Evolutionary conservation across 2,888 invertebrate genomes (phyloP), one percentile per base, ranked within the genome.

Genomic region (Flexamia atlantica): DNA sequence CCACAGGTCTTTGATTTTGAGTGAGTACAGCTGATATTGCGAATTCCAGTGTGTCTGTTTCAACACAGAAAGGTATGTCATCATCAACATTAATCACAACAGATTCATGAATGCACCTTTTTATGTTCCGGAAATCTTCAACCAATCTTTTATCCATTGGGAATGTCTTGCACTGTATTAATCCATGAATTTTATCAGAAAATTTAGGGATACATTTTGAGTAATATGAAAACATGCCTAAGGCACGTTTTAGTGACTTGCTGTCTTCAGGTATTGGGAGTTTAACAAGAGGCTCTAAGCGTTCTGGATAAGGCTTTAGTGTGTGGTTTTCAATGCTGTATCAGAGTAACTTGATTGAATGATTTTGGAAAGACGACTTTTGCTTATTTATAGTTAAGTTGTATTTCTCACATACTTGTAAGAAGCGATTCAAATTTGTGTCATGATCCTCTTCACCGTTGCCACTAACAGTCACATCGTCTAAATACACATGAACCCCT

Each of bases 1-100:
- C 83, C 1, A 82, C 72, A 28, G 82, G 82, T 3, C 46, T 3
- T 0, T 28, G 40, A 17, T 28, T 40, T 46, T 46, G 30, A 3
- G 76, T 50, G 10, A 76, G 20, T 20, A 36, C 36, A 36, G 36
- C 36, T 36, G 36, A 76, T 17, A 83, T 83, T 20, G 76, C 53
- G n/a, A 9, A 40, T 9, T 76, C 72, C 5, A 32, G 32, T 1
- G 70, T 32, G 32, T 70, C 70, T 28, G 70, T 70, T 70, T 70
- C 70, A 32, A 30, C 70, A 14, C 50, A 50, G 5, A 36, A 36
- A 36, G 36, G 36, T 36, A 36, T 7, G 36, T 36, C 36, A 36
- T 36, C 36, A 7, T 36, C 36, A 36, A 36, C 36, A 7, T 36
- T 36, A 36, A 36, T 36, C 5, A 36, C 36, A 36, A 36, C 4